Evolutionary conservation across 2,113 vertebrate species (phyloP), one percentile per base, ranked within the genome.

Genomic region (Proteles cristata): DNA sequence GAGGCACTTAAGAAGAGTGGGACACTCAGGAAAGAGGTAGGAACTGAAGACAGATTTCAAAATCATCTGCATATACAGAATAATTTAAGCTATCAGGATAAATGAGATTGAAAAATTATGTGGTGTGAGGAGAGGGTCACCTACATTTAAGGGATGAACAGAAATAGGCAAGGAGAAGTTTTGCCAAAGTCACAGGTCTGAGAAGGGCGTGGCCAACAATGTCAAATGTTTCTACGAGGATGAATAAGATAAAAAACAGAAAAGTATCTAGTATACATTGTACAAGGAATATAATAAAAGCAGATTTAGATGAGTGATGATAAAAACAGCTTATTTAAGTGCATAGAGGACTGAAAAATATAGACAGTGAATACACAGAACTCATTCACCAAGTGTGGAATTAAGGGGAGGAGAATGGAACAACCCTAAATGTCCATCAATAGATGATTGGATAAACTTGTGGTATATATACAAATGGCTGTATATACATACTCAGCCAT

Each of bases 321-420:
- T 53, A 71, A 83, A 74, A 76, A 43, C 39, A 50, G 17, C 25
- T 96, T 92, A 83, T 77, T 83, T 92, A 91, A 88, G 26, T 84
- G 9, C 9, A 25, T 4, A 50, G 26, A 94, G 19, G 15, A 84
- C 17, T 79, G 0, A n/a, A 43, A 96, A 96, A 12, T n/a, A 43
- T 39, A 88, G n/a, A 58, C 8, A 91, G 8, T 93, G 43, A 96
- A 45, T 69, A 77, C 4, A 66, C 23, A 83, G 53, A 85, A 76
- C 31, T 92, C 92, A 86, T 68, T 92, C 48, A 69, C 3, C 61
- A 95, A 76, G 26, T 85, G 23, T 92, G 19, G 45, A 69, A 39
- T 79, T 79, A 91, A 89, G 12, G 50, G 12, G 21, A 80, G 11
- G 19, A 92, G 55, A 92, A 84, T 61, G 74, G 26, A 74, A 23